These are phyloP conservation scores for Anisognathus igniventris DNA, from an alignment of 2,797 vertebrate genomes.

Conservation along the genomic window DNA sequence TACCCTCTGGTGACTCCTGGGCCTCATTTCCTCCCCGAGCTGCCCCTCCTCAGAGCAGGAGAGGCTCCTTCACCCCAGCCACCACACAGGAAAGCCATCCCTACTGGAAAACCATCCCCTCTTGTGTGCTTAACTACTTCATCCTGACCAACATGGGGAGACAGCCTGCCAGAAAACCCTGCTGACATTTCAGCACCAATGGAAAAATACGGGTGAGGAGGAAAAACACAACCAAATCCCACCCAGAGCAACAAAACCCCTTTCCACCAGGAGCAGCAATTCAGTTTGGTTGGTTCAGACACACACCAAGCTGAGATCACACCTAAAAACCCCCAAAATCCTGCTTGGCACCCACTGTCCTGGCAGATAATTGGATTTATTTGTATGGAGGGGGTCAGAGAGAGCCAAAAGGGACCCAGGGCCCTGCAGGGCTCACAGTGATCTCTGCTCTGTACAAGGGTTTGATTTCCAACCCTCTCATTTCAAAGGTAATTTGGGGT, in stretches of 20 bases:
- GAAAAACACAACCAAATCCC: not conserved
- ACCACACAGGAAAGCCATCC: slow-evolving; percentile 26
- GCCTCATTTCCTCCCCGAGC: slow-evolving; percentile 32
- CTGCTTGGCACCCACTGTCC: not conserved
- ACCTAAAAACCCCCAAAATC: not conserved
- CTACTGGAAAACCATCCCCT: not conserved
- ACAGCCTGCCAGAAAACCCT: slow-evolving; percentile 38
- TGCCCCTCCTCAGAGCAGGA: slow-evolving; percentile 13
- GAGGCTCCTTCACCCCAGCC: slow-evolving; percentile 9
- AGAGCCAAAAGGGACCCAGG: not conserved
- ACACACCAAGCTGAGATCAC: not conserved
- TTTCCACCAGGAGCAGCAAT: not conserved
- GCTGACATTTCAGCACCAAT: not conserved
- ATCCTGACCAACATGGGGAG: slow-evolving; percentile 8
- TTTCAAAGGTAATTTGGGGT: not conserved
- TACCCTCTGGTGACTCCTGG: slow-evolving; percentile 15
- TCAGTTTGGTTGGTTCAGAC: not conserved
- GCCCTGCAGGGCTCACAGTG: not conserved
- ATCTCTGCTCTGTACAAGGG: not conserved
- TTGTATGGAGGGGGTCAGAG: not conserved
- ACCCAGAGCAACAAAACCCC: not conserved
- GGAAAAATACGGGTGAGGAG: slow-evolving; percentile 1
- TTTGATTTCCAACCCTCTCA: not conserved
- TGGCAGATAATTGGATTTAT: not conserved
- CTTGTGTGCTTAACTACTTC: slow-evolving; percentile 18